These are phyloP conservation scores for Rhinolophus ferrumequinum DNA, from an alignment of 2,113 vertebrate species.

Conservation along the genomic window DNA sequence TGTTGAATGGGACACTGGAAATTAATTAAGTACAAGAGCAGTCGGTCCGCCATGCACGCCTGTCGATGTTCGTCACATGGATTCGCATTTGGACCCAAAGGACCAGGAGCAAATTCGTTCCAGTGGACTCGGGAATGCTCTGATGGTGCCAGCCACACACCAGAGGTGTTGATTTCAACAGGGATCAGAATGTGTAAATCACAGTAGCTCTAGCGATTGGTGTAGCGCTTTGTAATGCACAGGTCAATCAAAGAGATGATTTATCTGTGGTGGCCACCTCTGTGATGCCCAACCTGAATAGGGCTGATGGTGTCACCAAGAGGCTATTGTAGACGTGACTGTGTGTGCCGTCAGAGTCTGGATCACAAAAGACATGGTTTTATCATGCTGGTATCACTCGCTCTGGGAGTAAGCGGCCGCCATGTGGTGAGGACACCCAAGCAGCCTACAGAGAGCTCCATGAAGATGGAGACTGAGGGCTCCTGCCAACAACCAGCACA, in stretches of 20 bases:
- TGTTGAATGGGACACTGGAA: neutral
- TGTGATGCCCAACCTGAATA: neutral
- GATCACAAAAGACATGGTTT: neutral
- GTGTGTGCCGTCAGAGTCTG: neutral
- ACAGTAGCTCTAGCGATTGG: accelerated
- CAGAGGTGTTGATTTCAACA: neutral
- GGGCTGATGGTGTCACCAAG: neutral
- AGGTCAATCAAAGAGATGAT: neutral
- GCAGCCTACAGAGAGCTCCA: neutral
- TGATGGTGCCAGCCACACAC: too few species aligned
- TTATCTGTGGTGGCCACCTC: too few species aligned
- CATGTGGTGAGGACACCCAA: neutral
- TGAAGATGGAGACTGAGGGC: neutral
- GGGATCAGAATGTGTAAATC: neutral
- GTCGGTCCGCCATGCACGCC: accelerated
- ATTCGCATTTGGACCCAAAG: neutral
- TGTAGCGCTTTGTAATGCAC: neutral
- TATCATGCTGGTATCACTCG: neutral
- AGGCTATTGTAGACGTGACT: too few species aligned
- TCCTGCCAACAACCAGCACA: neutral
- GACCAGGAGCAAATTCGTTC: neutral
- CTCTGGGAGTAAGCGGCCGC: accelerated
- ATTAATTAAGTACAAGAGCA: neutral
- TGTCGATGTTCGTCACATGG: accelerated
- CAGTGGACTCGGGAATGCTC: neutral